phyloP scores from a whole-genome alignment of 2,797 vertebrate species.

The Octomys mimax region DNA sequence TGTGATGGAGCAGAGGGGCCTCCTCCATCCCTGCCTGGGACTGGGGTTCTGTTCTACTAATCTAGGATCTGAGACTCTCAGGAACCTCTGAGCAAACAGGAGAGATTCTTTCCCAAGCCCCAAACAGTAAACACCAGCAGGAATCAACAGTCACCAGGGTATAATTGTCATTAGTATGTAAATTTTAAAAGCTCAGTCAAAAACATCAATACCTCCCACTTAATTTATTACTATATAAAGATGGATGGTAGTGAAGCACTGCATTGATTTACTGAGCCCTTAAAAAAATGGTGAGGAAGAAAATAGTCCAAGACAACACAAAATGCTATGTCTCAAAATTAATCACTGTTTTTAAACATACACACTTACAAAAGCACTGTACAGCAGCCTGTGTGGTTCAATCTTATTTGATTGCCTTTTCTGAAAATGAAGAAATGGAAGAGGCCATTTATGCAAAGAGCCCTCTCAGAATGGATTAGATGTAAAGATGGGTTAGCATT shows the following conservation, averaged over 20 bases:
- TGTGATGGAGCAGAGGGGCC: neutral
- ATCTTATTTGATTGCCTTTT: constrained; percentile 85
- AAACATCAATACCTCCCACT: constrained; percentile 96
- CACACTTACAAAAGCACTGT: neutral
- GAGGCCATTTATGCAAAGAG: constrained; percentile 87
- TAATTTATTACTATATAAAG: constrained; percentile 99
- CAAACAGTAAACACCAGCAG: constrained; percentile 80
- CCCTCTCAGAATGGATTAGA: constrained; percentile 88
- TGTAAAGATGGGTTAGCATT: constrained; percentile 88
- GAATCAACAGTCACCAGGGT: constrained; percentile 90
- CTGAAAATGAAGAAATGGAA: constrained; percentile 85
- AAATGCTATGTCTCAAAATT: constrained; percentile 85
- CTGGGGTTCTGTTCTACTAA: neutral
- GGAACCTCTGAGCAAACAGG: neutral
- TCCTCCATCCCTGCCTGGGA: neutral
- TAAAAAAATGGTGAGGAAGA: constrained; percentile 88
- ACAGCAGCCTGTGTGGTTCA: constrained; percentile 80
- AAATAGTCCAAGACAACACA: constrained; percentile 88
- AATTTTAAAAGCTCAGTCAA: constrained; percentile 95
- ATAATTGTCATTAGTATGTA: constrained; percentile 96
- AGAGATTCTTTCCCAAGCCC: fast-evolving
- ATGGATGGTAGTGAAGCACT: constrained; percentile 93
- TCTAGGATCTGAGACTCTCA: neutral
- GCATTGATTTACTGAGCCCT: constrained; percentile 96
- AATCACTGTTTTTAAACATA: constrained; percentile 82